phyloP scores from a whole-genome alignment of 2,113 vertebrate species.

The Myiagra hebetior region DNA sequence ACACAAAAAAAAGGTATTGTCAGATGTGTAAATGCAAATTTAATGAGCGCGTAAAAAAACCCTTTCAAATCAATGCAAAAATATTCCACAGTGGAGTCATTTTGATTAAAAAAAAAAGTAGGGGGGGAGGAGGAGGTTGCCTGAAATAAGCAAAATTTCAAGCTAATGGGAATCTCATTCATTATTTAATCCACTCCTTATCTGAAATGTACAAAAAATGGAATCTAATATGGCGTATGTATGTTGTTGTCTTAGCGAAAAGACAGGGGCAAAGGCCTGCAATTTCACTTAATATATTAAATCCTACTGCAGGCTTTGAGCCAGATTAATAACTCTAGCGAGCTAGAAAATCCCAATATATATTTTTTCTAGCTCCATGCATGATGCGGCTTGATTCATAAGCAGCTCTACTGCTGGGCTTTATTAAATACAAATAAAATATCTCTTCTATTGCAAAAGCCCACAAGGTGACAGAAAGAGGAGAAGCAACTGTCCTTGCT shows the following conservation, averaged over 20 bases:
- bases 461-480: conserved; percentile 12
- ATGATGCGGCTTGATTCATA: conserved; percentile 67
- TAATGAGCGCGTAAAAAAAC: conserved; percentile 47
- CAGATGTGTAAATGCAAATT: conserved; percentile 63
- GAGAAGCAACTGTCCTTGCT: background rate
- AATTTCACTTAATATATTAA: conserved; percentile 76
- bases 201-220: conserved; percentile 75
- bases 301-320: conserved; percentile 66
- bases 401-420: conserved; percentile 51
- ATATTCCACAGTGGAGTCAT: conserved; percentile 65
- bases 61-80: conserved; percentile 74
- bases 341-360: conserved; percentile 63
- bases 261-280: conserved; percentile 64
- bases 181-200: conserved; percentile 81
- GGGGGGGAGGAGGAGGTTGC: background rate
- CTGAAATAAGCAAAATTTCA: conserved; percentile 76
- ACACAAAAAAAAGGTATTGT: conserved; percentile 15
- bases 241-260: conserved; percentile 68
- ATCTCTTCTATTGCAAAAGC: conserved; percentile 33
- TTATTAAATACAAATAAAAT: conserved; percentile 77
- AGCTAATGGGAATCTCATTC: conserved; percentile 79
- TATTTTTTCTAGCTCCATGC: conserved; percentile 61
- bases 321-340: conserved; percentile 72
- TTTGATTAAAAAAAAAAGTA: conserved; percentile 67
- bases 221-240: conserved; percentile 73